Evolutionary conservation across 2,888 invertebrate genomes (phyloP).

Genomic region (Apamea sordens): DNA sequence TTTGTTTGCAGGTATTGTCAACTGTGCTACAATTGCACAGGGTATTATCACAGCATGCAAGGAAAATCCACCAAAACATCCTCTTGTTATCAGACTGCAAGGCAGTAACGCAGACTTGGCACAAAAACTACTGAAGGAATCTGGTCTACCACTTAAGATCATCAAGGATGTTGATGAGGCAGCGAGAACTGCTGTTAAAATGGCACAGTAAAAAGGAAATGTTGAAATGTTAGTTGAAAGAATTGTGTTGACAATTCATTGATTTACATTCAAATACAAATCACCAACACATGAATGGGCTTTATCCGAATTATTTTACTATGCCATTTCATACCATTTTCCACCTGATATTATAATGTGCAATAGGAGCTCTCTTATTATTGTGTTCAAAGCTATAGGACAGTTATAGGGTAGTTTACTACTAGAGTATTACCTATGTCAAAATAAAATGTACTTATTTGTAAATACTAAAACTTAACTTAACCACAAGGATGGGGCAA

Average conservation of each 20-base stretch:
- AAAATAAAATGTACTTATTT: conserved; percentile 38
- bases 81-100: conserved; percentile 98
- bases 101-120: conserved; percentile 98
- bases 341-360: neutral
- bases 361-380: conserved; percentile 45
- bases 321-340: neutral
- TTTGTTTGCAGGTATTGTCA: conserved; percentile 95
- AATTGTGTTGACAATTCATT: conserved; percentile 47
- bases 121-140: conserved; percentile 94
- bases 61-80: conserved; percentile 94
- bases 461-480: conserved; percentile 24
- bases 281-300: conserved; percentile 6
- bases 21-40: conserved; percentile 98
- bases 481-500: neutral
- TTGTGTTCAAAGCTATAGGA: conserved; percentile 57
- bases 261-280: conserved; percentile 60
- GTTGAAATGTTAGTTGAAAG: conserved; percentile 20
- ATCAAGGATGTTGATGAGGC: conserved; percentile 98
- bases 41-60: conserved; percentile 97
- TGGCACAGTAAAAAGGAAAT: conserved; percentile 70
- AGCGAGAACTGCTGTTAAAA: conserved; percentile 95
- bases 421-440: conserved; percentile 1
- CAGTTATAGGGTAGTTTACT: conserved; percentile 10
- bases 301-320: conserved; percentile 53
- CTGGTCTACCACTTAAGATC: conserved; percentile 95